Conservation (phyloP, 2,797 vertebrate genomes). For the Oreortyx pictus region DNA sequence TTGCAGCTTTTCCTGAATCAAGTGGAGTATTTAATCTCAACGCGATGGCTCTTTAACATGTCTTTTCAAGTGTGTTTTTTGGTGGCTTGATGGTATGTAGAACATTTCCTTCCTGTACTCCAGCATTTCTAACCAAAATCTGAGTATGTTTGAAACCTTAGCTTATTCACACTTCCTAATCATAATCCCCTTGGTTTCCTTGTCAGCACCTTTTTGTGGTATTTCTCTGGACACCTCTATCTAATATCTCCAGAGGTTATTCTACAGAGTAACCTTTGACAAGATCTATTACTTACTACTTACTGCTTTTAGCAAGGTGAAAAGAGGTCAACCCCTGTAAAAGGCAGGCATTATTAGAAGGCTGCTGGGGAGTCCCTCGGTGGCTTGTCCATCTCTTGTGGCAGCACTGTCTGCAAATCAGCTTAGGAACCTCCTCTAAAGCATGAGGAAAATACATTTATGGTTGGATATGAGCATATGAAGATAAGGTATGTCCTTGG, state of each 20-base stretch:
- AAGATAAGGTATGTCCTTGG: not conserved
- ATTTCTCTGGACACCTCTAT: conserved; percentile 69
- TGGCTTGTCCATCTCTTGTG: conserved; percentile 38
- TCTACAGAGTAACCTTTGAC: conserved; percentile 73
- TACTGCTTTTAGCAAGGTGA: conserved; percentile 61
- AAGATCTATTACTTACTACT: conserved; percentile 71
- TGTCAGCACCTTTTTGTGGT: conserved; percentile 64
- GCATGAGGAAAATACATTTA: not conserved
- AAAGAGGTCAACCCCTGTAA: conserved; percentile 49
- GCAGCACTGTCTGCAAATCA: not conserved
- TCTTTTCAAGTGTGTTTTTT: conserved; percentile 63
- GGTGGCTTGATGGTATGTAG: conserved; percentile 65
- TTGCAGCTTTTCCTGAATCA: conserved; percentile 29
- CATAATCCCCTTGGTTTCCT: conserved; percentile 65
- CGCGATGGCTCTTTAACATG: conserved; percentile 48
- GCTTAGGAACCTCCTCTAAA: not conserved
- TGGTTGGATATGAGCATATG: not conserved
- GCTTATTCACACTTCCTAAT: conserved; percentile 67
- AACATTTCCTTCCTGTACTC: conserved; percentile 67
- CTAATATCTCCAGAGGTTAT: conserved; percentile 65
- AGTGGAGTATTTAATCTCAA: conserved; percentile 14
- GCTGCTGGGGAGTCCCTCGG: conserved; percentile 3
- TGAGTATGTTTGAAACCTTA: conserved; percentile 62
- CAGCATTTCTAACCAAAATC: conserved; percentile 59
- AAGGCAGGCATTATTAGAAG: conserved; percentile 43